Evolutionary conservation across 2,888 invertebrate genomes (phyloP), one percentile per base, ranked within the genome.

Genomic region (Idaea straminata): DNA sequence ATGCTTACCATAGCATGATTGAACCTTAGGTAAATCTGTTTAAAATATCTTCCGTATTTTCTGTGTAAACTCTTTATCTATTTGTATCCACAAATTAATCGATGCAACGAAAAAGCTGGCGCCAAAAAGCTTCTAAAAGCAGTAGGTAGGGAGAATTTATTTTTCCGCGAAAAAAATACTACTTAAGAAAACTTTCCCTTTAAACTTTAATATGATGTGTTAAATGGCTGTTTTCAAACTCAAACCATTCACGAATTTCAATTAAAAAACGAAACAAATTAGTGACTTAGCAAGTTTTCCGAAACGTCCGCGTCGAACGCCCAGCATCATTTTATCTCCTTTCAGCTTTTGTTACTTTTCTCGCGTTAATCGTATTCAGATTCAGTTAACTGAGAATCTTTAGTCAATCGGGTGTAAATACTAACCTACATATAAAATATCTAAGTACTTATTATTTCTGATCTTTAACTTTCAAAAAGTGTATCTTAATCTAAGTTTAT

Each of bases 281-380:
- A 67, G 69, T 75, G 78, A 78, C 74, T 72, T 69, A 66, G 75
- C 74, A 74, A 70, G 64, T 72, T 78, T 68, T 63, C 67, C 63
- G 60, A 57, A 47, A 38, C 59, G 36, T 36, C 64, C 62, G 60
- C 65, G 65, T 62, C 47, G 62, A 13, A 38, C 66, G 64, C 63
- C 68, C 74, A 69, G 69, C 66, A 67, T 71, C 71, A 25, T 71
- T 78, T 73, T 78, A 72, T 72, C 64, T 65, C 64, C 67, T 71
- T 71, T 72, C 75, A 76, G 73, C 70, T 62, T 76, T 77, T 71
- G 61, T 36, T 66, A 65, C 72, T 69, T 70, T 58, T 64, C 70
- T 73, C 73, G 69, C 75, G 77, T 75, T 74, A 78, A 77, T 74
- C 73, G 73, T 66, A 70, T 72, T 74, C 47, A 47, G 10, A 47